phyloP scores from a whole-genome alignment of 2,888 invertebrate genomes.

The Thera britannica region DNA sequence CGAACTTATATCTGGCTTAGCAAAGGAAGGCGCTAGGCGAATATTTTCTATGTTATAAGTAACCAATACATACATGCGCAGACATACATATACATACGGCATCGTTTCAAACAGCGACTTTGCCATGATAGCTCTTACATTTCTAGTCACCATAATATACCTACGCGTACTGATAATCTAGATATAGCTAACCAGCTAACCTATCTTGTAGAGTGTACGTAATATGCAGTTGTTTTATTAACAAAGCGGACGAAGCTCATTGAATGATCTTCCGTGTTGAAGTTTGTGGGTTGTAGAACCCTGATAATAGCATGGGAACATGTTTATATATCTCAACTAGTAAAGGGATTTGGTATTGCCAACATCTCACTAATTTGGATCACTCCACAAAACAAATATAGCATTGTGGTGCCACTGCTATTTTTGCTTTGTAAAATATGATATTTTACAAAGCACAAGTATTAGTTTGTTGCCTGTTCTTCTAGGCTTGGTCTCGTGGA shows the following conservation, averaged over 20 bases:
- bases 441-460: too few species aligned
- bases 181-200: constrained; percentile 2
- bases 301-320: too few species aligned
- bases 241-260: constrained; percentile 47
- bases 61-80: neutral
- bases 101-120: neutral
- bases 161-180: neutral
- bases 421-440: too few species aligned
- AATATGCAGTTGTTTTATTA: constrained; percentile 14
- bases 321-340: neutral
- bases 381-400: too few species aligned
- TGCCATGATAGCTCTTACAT: neutral
- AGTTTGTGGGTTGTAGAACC: constrained; percentile 13
- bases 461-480: too few species aligned
- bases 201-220: constrained; percentile 1
- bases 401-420: too few species aligned
- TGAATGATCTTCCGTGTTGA: constrained; percentile 42
- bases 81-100: neutral
- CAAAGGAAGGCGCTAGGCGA: neutral
- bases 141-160: constrained; percentile 2
- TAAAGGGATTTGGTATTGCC: neutral
- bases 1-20: too few species aligned
- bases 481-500: too few species aligned
- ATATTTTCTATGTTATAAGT: constrained; percentile 4
- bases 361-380: too few species aligned